Percentiles rank a stretch among this genome's conserved stretches.
Evolutionary conservation across 2,113 vertebrate genomes (phyloP).

Genomic region (Struthio camelus): DNA sequence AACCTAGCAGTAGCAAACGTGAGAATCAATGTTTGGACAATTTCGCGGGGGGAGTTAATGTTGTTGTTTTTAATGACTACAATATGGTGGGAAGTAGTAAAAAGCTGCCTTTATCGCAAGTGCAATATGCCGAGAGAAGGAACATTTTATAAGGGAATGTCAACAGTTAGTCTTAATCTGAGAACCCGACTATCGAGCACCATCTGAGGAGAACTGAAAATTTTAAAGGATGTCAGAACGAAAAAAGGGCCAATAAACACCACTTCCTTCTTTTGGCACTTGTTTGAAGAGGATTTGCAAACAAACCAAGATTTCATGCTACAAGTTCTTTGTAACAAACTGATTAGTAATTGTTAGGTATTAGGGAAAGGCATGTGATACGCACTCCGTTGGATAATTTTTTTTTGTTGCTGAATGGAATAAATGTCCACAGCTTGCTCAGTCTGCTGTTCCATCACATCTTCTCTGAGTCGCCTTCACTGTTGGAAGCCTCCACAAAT

Average conservation of each 20-base stretch:
- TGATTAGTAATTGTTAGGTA: background rate
- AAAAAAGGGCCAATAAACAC: background rate
- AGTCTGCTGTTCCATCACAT: background rate
- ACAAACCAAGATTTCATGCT: slow-evolving; percentile 31
- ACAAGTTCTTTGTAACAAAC: background rate
- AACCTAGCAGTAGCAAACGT: slow-evolving; percentile 16
- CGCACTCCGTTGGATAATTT: background rate
- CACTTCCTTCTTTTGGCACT: background rate
- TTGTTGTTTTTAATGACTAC: background rate
- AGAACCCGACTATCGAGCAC: slow-evolving; percentile 15
- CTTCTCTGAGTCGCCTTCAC: background rate
- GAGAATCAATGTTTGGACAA: slow-evolving; percentile 60
- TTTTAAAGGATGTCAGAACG: background rate
- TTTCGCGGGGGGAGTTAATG: background rate
- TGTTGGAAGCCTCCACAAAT: background rate
- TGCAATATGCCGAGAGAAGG: background rate
- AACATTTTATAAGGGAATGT: background rate
- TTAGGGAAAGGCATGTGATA: background rate
- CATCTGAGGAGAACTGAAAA: slow-evolving; percentile 39
- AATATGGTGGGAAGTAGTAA: slow-evolving; percentile 32
- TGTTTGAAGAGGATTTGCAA: slow-evolving; percentile 23
- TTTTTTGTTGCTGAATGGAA: slow-evolving; percentile 35
- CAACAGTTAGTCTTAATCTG: slow-evolving; percentile 9
- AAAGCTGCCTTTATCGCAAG: slow-evolving; percentile 11
- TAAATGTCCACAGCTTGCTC: background rate